Conservation (phyloP, 2,113 vertebrate species). For the Felis chaus region DNA sequence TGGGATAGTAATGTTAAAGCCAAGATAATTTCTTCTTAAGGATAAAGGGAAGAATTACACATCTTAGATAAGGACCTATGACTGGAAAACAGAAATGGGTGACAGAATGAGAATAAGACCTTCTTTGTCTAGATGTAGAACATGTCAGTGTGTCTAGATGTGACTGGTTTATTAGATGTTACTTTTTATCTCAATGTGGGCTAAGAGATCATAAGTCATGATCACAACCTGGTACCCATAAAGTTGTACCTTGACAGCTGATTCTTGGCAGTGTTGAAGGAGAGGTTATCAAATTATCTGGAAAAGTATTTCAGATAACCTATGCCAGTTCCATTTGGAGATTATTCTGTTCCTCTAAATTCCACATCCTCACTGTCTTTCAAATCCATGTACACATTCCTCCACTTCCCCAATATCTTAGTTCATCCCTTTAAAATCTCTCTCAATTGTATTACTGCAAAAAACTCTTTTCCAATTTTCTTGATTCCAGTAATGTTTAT, state of each 20-base stretch:
- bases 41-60: background rate
- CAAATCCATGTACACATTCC: background rate
- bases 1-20: background rate
- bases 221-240: background rate
- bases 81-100: background rate
- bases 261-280: background rate
- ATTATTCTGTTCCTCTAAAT: background rate
- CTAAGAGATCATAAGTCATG: slow-evolving; percentile 19
- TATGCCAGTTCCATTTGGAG: background rate
- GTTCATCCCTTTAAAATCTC: background rate
- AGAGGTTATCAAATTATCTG: slow-evolving; percentile 23
- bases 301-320: background rate
- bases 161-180: slow-evolving; percentile 22
- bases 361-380: background rate
- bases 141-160: background rate
- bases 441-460: background rate
- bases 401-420: background rate
- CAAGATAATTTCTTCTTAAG: background rate
- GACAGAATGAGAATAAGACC: slow-evolving; percentile 38
- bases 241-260: background rate
- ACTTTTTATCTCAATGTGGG: slow-evolving; percentile 37
- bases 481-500: background rate
- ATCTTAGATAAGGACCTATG: slow-evolving; percentile 41
- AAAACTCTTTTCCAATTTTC: background rate
- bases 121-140: slow-evolving; percentile 3